Evolutionary conservation across 2,113 vertebrate genomes (phyloP), one percentile per base, ranked within the genome.

Genomic region (Thunnus maccoyii): DNA sequence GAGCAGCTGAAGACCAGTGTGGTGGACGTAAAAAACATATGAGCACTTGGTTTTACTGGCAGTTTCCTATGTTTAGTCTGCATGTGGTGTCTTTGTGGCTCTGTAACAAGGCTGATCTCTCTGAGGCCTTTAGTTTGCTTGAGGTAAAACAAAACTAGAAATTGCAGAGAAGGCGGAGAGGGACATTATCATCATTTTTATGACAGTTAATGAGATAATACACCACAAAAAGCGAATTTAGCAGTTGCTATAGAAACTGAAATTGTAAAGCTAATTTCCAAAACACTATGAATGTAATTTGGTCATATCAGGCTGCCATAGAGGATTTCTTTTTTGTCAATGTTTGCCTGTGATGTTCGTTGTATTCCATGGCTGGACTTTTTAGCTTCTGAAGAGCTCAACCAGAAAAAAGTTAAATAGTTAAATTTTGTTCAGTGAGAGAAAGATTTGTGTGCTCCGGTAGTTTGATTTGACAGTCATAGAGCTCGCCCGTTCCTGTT

Each of bases 31-130:
- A 78, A 69, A 30, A 66, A 61, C 16, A 0, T 52, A 17, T 55
- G 41, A 80, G 11, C 72, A 22, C 54, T 74, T 68, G 68, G 46
- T 83, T 86, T 82, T 63, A 70, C 30, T 69, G 72, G 25, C 63
- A 55, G 63, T 77, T 84, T 74, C 82, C 75, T 70, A 68, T 62
- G 63, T 79, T 86, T 76, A 72, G 75, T 77, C 52, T 32, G 32
- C 54, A 44, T 15, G 18, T 46, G 48, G 22, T 30, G 22, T 73
- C 58, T 32, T 3, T 74, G 74, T 57, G 79, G 81, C 71, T 80
- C 72, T 25, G 22, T 65, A 66, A 30, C 41, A 41, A 64, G 51
- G 46, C 30, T 14, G 30, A 22, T 47, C 52, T 44, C 51, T 71
- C 30, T 58, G 62, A 41, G 22, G 32, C 5, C 73, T n/a, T 16